Percentiles rank a stretch among this genome's conserved stretches.
These are phyloP conservation scores for Trialeurodes vaporariorum DNA, from an alignment of 1,140 invertebrate genomes.

Conservation along the genomic window DNA sequence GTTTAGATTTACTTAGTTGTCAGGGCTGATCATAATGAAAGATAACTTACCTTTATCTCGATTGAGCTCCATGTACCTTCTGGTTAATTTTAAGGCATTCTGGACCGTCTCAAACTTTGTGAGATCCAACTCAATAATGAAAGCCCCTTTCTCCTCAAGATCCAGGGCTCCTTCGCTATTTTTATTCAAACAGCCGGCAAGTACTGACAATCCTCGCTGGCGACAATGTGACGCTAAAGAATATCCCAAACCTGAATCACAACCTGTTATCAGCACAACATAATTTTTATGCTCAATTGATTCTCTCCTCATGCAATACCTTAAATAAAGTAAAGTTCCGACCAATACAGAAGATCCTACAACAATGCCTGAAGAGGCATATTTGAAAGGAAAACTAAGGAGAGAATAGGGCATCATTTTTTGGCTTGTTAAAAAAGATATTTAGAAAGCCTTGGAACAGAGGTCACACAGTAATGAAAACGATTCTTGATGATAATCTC, in stretches of 20 bases:
- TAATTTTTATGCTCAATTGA: conserved; percentile 30
- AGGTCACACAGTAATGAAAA: no score
- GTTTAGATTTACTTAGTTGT: no score
- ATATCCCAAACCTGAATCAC: conserved; percentile 72
- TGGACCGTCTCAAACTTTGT: conserved; percentile 45
- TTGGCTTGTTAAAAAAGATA: no score
- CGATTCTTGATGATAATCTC: no score
- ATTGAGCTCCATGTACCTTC: neutral
- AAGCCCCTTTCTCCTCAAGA: conserved; percentile 31
- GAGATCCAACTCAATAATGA: conserved; percentile 50
- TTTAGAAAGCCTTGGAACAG: no score
- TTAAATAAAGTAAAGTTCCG: neutral
- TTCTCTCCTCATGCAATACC: neutral
- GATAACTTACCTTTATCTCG: neutral
- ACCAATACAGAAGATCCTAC: neutral
- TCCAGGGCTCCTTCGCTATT: conserved; percentile 33
- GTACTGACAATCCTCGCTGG: conserved; percentile 45
- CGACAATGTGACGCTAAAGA: conserved; percentile 49
- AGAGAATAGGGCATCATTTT: neutral
- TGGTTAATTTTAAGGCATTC: conserved; percentile 28
- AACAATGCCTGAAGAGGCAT: neutral
- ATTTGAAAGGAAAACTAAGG: neutral
- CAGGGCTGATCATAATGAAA: no score
- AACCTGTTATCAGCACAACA: conserved; percentile 58
- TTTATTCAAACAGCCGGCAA: conserved; percentile 53